These are phyloP conservation scores for Drosophila pseudoobscura DNA, from an alignment of 1,140 invertebrate genomes.

Conservation along the genomic window DNA sequence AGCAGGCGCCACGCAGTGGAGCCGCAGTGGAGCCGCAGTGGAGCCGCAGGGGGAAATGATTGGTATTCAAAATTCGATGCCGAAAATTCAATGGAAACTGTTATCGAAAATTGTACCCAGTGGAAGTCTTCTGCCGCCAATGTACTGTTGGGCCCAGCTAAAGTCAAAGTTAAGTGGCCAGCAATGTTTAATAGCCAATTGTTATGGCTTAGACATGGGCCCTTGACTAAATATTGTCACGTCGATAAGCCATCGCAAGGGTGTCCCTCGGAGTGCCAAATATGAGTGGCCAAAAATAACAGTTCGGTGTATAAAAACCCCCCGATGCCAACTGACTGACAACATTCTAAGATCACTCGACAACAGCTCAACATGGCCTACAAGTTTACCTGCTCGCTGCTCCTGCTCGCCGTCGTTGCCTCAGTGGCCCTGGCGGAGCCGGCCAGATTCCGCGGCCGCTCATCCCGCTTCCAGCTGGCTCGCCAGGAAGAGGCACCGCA, in stretches of 20 bases:
- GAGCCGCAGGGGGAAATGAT: constrained; percentile 1
- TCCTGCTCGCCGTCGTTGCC: constrained; percentile 51
- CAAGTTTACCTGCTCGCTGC: constrained; percentile 59
- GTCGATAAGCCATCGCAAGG: constrained; percentile 47
- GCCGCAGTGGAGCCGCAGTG: constrained; percentile 27
- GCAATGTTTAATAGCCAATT: constrained; percentile 47
- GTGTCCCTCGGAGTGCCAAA: constrained; percentile 63
- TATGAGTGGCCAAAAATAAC: constrained; percentile 46
- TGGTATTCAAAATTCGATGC: too few relatives aligned
- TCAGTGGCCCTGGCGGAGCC: constrained; percentile 45
- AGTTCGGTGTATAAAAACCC: constrained; percentile 56
- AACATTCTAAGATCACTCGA: constrained; percentile 66
- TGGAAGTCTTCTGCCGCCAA: not conserved
- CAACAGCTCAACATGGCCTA: constrained; percentile 65
- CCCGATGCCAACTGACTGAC: constrained; percentile 21
- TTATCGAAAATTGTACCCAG: too few relatives aligned
- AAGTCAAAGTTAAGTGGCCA: constrained; percentile 44
- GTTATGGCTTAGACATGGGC: constrained; percentile 67
- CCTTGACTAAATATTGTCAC: constrained; percentile 79
- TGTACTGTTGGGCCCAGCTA: constrained; percentile 7
- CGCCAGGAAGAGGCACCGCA: constrained; percentile 61
- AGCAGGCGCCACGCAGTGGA: constrained; percentile 52
- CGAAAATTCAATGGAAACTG: too few relatives aligned
- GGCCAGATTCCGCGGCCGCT: constrained; percentile 47
- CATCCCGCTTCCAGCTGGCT: constrained; percentile 59